phyloP scores from a whole-genome alignment of 2,113 vertebrate species.

The Alethe diademata region DNA sequence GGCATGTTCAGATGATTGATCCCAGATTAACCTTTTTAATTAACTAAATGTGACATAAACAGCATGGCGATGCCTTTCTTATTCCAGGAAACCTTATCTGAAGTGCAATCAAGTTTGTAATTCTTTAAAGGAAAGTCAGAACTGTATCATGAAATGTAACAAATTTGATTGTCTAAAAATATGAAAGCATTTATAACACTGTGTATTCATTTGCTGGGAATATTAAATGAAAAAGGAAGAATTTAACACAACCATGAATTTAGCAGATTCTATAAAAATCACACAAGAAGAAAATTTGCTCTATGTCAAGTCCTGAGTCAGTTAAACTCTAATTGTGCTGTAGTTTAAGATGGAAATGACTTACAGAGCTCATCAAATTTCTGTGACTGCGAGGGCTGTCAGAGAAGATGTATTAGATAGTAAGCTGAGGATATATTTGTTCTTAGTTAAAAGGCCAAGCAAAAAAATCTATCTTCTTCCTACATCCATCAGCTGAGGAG shows the following conservation, averaged over 20 bases:
- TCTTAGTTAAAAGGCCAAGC: constrained; percentile 39
- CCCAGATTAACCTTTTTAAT: not conserved
- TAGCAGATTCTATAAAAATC: constrained; percentile 22
- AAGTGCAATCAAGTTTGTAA: not conserved
- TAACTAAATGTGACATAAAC: not conserved
- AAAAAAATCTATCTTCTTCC: constrained; percentile 48
- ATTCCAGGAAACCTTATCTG: not conserved
- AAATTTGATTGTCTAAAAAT: not conserved
- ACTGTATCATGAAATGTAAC: not conserved
- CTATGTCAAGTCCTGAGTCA: constrained; percentile 32
- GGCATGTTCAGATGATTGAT: not conserved
- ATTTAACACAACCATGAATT: not conserved
- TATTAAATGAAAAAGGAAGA: not conserved
- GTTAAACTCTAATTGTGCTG: constrained; percentile 39
- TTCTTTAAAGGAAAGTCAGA: not conserved
- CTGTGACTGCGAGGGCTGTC: constrained; percentile 40
- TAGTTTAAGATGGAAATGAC: constrained; percentile 36
- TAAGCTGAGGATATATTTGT: constrained; percentile 42
- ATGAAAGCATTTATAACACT: not conserved
- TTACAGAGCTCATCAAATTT: constrained; percentile 51
- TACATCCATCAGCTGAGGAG: constrained; percentile 43
- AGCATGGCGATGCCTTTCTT: not conserved
- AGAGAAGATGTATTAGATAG: constrained; percentile 51
- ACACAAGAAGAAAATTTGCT: constrained; percentile 12
- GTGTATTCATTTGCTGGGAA: not conserved